Evolutionary conservation across 2,113 vertebrate species (phyloP), one percentile per base, ranked within the genome.

Genomic region (Phyllopteryx taeniolatus): DNA sequence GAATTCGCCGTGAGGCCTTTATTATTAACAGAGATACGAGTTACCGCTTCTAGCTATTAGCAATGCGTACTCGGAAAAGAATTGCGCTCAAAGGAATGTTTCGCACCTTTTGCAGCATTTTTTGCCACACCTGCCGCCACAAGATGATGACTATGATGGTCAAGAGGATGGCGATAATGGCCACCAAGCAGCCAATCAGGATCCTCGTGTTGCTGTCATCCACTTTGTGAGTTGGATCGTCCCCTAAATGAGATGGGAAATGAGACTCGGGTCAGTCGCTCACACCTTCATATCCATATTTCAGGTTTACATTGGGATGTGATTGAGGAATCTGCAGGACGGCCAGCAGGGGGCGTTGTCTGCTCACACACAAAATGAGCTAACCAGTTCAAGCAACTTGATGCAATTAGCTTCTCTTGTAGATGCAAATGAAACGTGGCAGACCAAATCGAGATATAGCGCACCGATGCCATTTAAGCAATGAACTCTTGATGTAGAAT

Each of bases 111-210:
- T 98, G 96, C 65, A 98, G 91, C 95, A 99, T 98, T 89, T 97
- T 99, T 86, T 96, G 95, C 98, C 98, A 99, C 86, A 99, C 97
- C 79, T 99, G 97, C 53, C 96, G 88, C 97, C 98, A 99, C 44
- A 99, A 91, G 70, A 99, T 99, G 86, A 99, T 98, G 86, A 98
- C 94, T 5, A 99, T 99, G 80, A 99, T 95, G 46, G 95, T 93
- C 79, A 96, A 74, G 5, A 99, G 90, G 81, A 99, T 98, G 82
- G 95, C 96, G 76, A 99, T 99, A 83, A 99, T 97, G 0, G 97
- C 97, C 76, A 98, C 96, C 85, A 99, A 85, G 84, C 97, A 99
- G 56, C 96, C 97, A 13, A 99, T 96, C 84, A 99, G 91, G 80
- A 99, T 96, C 68, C 96, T 92, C 0, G 97, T 99, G 72, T 96